These are phyloP conservation scores for Globicephala melas DNA, from an alignment of 2,113 vertebrate species.

Conservation along the genomic window DNA sequence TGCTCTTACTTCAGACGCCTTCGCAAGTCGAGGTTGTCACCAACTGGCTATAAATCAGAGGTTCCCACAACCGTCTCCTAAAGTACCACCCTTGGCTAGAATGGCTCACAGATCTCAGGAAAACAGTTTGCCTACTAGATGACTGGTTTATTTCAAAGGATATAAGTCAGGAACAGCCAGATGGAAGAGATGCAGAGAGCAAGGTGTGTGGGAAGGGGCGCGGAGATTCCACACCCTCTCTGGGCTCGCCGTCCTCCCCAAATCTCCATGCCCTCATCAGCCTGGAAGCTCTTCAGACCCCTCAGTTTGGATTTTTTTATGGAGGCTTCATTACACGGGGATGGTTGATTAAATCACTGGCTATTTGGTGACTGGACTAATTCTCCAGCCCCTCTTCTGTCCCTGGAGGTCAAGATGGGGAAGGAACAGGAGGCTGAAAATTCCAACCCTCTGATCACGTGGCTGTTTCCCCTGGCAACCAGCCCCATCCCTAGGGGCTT, in stretches of 20 bases:
- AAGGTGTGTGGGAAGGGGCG: too few relatives aligned
- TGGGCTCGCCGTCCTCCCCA: accelerated
- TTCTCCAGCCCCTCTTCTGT: background rate
- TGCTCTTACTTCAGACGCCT: background rate
- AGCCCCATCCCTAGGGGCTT: background rate
- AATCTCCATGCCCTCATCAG: background rate
- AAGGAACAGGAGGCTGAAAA: background rate
- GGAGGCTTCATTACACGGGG: background rate
- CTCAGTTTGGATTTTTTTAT: background rate
- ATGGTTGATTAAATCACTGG: background rate
- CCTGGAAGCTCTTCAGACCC: background rate
- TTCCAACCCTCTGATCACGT: background rate
- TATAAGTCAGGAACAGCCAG: background rate
- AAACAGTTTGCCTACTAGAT: background rate
- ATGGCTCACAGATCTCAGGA: background rate
- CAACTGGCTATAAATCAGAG: background rate
- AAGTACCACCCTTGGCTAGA: background rate
- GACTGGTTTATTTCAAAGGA: background rate
- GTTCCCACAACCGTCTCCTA: background rate
- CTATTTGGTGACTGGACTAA: background rate
- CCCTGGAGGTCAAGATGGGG: background rate
- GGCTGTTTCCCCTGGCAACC: background rate
- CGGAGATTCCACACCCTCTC: accelerated
- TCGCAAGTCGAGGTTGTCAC: background rate
- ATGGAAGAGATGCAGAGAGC: background rate